Evolutionary conservation across 2,888 invertebrate species (phyloP), one percentile per base, ranked within the genome.

Genomic region (Caenorhabditis wallacei): DNA sequence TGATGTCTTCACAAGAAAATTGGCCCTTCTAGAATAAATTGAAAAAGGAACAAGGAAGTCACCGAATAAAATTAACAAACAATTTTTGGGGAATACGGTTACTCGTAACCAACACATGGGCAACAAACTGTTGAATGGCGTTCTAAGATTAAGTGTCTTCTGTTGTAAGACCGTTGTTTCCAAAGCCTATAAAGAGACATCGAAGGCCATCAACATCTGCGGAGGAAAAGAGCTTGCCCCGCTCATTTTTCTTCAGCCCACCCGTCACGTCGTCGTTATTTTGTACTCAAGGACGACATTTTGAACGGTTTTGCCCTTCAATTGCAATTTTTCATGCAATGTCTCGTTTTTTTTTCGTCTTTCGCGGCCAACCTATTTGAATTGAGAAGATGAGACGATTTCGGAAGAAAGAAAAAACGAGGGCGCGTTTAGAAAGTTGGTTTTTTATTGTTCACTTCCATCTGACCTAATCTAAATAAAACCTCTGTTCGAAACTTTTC

Each of bases 291-390:
- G 78, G 78, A 69, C 78, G 69, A 53, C 78, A 78, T 78, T 78
- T 78, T 78, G 78, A 78, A 78, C 78, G 69, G 78, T 78, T 76
- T 78, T 78, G 78, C 78, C 78, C 76, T 76, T 76, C 76, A 69
- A 76, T 76, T 69, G 76, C 57, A 76, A 76, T 76, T 76, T 76
- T 76, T 76, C 76, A 76, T 76, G 76, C 68, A 53, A 24, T 51
- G 76, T 76, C 76, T 76, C 76, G 68, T 76, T 76, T 76, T 76
- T 40, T 40, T 40, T 3, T 30, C 30, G 30, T 30, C n/a, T 35
- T 76, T 76, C 76, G 76, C 76, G 76, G 76, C 68, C 76, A 68
- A 57, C 76, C 61, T 59, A 76, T 69, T 68, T 68, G 68, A 78
- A 78, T 69, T 69, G 69, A 53, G 54, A 61, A 26, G 61, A 57